Conservation (phyloP, 2,113 vertebrate genomes). For the Gasterosteus aculeatus region DNA sequence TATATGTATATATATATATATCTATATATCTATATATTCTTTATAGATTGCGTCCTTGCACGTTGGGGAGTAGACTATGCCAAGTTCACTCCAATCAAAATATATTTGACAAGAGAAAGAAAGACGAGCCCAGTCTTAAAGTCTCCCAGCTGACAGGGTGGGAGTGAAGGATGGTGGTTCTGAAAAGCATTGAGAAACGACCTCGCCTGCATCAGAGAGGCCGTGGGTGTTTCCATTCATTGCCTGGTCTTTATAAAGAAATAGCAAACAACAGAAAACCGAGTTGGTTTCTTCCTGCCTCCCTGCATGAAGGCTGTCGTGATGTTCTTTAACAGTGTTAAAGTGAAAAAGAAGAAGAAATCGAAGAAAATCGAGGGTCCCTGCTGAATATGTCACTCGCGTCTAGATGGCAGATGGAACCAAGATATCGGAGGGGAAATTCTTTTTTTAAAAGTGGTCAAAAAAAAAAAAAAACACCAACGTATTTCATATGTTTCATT, state of each 20-base stretch:
- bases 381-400: conserved; percentile 40
- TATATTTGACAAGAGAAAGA: background rate
- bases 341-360: no score
- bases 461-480: conserved; percentile 2
- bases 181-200: background rate
- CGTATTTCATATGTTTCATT: conserved; percentile 28
- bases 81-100: background rate
- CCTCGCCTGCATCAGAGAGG: background rate
- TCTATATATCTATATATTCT: background rate
- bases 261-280: conserved; percentile 3
- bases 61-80: background rate
- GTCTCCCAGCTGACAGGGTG: background rate
- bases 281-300: conserved; percentile 24
- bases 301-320: conserved; percentile 18
- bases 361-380: conserved; percentile 46
- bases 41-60: background rate
- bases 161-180: background rate
- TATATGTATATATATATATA: background rate
- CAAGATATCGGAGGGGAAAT: conserved; percentile 51
- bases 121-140: background rate
- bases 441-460: conserved; percentile 22
- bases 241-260: background rate
- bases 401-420: conserved; percentile 58
- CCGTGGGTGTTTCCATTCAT: conserved; percentile 11
- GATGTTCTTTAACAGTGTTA: conserved; percentile 25